These are phyloP conservation scores for Spatula versicolor DNA, from an alignment of 2,797 vertebrate genomes.

Conservation along the genomic window DNA sequence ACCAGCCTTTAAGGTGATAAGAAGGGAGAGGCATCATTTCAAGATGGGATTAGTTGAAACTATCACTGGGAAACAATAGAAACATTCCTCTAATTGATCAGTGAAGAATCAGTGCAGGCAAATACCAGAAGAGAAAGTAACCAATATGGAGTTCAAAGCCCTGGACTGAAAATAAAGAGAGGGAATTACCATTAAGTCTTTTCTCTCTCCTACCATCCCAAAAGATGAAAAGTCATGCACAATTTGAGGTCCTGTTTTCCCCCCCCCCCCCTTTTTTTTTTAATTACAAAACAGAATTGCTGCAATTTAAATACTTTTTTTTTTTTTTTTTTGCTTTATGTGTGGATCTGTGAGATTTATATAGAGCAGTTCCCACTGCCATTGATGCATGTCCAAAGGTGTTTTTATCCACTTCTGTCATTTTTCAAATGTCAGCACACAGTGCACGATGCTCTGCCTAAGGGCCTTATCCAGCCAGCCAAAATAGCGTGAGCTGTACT, in stretches of 20 bases:
- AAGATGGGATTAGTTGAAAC: not conserved
- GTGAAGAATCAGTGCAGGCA: not conserved
- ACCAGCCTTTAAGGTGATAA: not conserved
- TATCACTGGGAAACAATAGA: not conserved
- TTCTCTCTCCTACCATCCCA: not conserved
- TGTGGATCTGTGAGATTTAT: not conserved
- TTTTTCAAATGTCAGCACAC: not conserved
- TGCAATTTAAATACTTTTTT: not conserved
- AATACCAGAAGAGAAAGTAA: not conserved
- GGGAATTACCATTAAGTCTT: not conserved
- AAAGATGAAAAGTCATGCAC: not conserved
- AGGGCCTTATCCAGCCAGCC: no score
- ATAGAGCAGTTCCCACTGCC: not conserved
- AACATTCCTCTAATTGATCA: not conserved
- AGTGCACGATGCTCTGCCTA: not conserved
- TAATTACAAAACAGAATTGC: not conserved
- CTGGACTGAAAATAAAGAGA: not conserved
- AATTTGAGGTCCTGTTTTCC: not conserved
- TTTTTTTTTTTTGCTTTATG: not conserved
- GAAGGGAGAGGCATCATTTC: not conserved
- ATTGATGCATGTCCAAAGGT: not conserved
- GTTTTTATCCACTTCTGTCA: not conserved
- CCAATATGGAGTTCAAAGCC: not conserved
- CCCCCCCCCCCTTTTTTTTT: no score
- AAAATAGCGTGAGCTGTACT: not conserved